Base-by-base conservation (phyloP, 1,140 invertebrate genomes). In the Portunus trituberculatus region DNA sequence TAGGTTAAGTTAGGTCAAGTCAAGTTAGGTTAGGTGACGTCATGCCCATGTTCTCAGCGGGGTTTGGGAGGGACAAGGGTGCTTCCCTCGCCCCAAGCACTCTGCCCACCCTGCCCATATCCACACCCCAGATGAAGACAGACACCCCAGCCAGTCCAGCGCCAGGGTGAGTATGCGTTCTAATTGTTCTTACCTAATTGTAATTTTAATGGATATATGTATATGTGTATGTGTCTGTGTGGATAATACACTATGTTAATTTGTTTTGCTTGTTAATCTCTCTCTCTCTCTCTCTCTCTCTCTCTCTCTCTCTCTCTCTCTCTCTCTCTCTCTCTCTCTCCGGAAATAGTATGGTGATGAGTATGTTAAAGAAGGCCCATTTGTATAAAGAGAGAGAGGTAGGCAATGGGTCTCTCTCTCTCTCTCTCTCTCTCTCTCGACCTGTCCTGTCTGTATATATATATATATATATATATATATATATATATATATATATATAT, bases 31-130 rank as follows among this genome's bases (percentile, higher is more conserved):
- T 4, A 52, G 46, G 89, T 20, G 59, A 31, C 14, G 39, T 91
- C 45, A 91, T 91, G 90, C 90, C 90, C 90, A 91, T 91, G 90
- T 91, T 91, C 32, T 91, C 90, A 32, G 90, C 90, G 29, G 90
- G 90, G 0, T 91, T 91, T 76, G 90, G 90, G 14, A 59, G 67
- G 39, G 90, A 91, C 25, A 91, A 91, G 46, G 90, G 90, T 45
- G 52, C 39, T 91, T 91, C 59, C 59, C 52, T 8, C 59, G 90
- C 8, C 10, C 3, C 28, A 39, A 39, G 39, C 39, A 39, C 39
- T 6, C 4, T 32, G 12, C 7, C 20, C 67, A 16, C 16, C 90
- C 4, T 10, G 7, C 46, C 52, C 39, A 39, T 6, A 6, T 25
- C n/a, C 31, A 12, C 25, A 29, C 67, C 16, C 32, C 59, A 14